Percentiles rank a stretch among this genome's conserved stretches.
Evolutionary conservation across 2,888 invertebrate species (phyloP).

Genomic region (Dione juno): DNA sequence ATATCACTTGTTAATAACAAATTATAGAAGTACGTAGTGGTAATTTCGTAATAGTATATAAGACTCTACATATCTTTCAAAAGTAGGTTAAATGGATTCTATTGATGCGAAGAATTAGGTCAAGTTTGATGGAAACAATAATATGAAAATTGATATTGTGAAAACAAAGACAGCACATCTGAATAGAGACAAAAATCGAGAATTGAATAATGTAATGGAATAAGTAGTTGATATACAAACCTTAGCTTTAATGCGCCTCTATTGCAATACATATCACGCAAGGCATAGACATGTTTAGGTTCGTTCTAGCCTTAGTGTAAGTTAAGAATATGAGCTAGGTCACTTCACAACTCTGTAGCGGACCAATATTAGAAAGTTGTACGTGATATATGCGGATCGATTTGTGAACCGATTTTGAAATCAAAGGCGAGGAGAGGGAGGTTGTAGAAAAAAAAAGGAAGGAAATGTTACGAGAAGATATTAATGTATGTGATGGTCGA

Average conservation of each 20-base stretch:
- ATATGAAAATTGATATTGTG: slow-evolving; percentile 6
- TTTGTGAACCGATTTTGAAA: slow-evolving; percentile 48
- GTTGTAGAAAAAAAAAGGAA: not conserved
- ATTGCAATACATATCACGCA: slow-evolving; percentile 83
- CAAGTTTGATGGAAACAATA: slow-evolving; percentile 24
- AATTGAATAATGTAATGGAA: slow-evolving; percentile 32
- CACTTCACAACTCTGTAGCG: slow-evolving; percentile 81
- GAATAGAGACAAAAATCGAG: slow-evolving; percentile 19
- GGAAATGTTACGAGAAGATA: not conserved
- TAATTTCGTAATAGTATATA: slow-evolving; percentile 75
- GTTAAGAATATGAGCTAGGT: slow-evolving; percentile 72
- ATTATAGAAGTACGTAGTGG: slow-evolving; percentile 74
- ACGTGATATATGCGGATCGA: slow-evolving; percentile 72
- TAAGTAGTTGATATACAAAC: slow-evolving; percentile 47
- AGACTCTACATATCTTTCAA: slow-evolving; percentile 74
- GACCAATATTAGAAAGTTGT: slow-evolving; percentile 84
- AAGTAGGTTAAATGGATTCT: slow-evolving; percentile 52
- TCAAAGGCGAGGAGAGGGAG: not conserved
- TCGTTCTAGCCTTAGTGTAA: slow-evolving; percentile 76
- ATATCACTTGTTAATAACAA: slow-evolving; percentile 83
- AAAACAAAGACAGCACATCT: slow-evolving; percentile 3
- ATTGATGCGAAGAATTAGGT: slow-evolving; percentile 17
- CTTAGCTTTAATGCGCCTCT: slow-evolving; percentile 78
- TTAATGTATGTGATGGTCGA: not conserved
- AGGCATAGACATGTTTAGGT: slow-evolving; percentile 78